Conservation (phyloP, 2,888 invertebrate species). For the Drosophila conformis region DNA sequence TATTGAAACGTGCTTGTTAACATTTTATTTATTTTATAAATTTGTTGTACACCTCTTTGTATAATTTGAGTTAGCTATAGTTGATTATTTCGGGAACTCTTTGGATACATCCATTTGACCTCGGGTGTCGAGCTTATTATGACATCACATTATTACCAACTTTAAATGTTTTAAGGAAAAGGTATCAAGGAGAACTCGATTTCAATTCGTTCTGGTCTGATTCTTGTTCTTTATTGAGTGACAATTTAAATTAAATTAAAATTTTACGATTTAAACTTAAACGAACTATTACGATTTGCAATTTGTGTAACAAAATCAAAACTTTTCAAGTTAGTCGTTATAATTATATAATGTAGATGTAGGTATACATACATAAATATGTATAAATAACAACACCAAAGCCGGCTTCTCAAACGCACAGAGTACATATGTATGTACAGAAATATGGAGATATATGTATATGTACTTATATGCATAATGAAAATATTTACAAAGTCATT, state of each 20-base stretch:
- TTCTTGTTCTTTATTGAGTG: slow-evolving; percentile 58
- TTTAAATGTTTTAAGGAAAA: slow-evolving; percentile 5
- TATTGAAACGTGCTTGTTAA: slow-evolving; percentile 19
- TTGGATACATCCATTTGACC: slow-evolving; percentile 4
- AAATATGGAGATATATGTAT: slow-evolving; percentile 17
- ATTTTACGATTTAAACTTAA: slow-evolving; percentile 37
- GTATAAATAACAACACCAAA: slow-evolving; percentile 73
- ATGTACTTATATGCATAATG: slow-evolving; percentile 41
- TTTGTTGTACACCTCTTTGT: slow-evolving; percentile 22
- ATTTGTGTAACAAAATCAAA: slow-evolving; percentile 61
- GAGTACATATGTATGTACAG: slow-evolving; percentile 15
- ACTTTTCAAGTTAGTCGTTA: slow-evolving; percentile 50
- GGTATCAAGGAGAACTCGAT: background rate
- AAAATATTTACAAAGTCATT: slow-evolving; percentile 62
- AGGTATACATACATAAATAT: slow-evolving; percentile 42
- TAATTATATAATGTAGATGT: slow-evolving; percentile 30
- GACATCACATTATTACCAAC: slow-evolving; percentile 3
- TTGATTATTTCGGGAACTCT: slow-evolving; percentile 29
- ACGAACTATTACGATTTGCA: slow-evolving; percentile 32
- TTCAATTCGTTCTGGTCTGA: slow-evolving; percentile 29
- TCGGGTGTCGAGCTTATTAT: background rate
- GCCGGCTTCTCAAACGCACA: slow-evolving; percentile 48
- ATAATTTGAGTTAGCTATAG: slow-evolving; percentile 35
- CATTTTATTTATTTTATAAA: slow-evolving; percentile 33
- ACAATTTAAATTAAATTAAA: slow-evolving; percentile 40